Conservation (phyloP, 2,113 vertebrate species). For the Clarias gariepinus region DNA sequence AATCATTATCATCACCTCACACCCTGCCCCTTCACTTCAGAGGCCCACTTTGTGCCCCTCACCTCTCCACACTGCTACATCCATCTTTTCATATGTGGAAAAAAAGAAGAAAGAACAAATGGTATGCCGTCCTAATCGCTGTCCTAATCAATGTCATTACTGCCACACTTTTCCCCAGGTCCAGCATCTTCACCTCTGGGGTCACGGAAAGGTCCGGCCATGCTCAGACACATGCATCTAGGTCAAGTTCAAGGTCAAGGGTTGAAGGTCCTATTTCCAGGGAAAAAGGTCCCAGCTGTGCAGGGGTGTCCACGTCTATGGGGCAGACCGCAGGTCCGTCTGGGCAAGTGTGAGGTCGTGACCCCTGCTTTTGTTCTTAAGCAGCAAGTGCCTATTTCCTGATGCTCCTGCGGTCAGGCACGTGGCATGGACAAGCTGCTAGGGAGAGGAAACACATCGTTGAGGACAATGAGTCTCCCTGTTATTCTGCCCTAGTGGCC, state of each 20-base stretch:
- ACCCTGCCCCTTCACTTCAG: constrained; percentile 57
- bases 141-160: constrained; percentile 74
- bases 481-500: constrained; percentile 53
- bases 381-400: constrained; percentile 57
- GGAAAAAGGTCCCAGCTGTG: constrained; percentile 69
- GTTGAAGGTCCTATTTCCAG: constrained; percentile 69
- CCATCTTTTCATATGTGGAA: constrained; percentile 41
- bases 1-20: constrained; percentile 47
- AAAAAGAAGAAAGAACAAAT: constrained; percentile 39
- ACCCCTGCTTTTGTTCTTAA: constrained; percentile 68
- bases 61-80: constrained; percentile 37
- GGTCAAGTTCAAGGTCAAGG: constrained; percentile 78
- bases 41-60: constrained; percentile 50
- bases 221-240: constrained; percentile 62
- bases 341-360: constrained; percentile 60
- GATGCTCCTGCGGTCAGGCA: constrained; percentile 60
- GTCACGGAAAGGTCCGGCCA: constrained; percentile 44
- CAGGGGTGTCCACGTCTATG: constrained; percentile 63
- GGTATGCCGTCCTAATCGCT: constrained; percentile 27
- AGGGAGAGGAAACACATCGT: constrained; percentile 42
- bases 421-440: constrained; percentile 57
- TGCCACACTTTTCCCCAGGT: constrained; percentile 43
- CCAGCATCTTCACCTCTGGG: constrained; percentile 49
- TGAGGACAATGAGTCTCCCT: constrained; percentile 65
- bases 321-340: constrained; percentile 57